Conservation (phyloP, 1,140 invertebrate genomes). For the Drosophila nannoptera region DNA sequence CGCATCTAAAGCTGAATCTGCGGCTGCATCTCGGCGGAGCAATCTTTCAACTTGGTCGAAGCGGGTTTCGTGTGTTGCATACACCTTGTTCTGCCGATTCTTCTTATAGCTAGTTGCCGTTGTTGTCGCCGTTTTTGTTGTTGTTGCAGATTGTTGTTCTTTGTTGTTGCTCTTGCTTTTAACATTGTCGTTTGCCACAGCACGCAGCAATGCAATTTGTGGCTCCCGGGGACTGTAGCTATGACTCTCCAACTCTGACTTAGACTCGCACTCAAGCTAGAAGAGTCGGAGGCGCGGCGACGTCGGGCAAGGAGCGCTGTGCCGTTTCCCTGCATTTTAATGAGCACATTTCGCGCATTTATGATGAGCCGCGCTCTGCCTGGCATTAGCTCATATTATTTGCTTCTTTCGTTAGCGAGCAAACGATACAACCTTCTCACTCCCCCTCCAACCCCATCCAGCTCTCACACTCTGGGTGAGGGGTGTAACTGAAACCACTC, state of each 20-base stretch:
- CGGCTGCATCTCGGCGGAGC: conserved; percentile 48
- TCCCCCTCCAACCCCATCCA: neutral
- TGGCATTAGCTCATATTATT: conserved; percentile 73
- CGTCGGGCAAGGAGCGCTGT: neutral
- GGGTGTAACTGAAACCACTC: conserved; percentile 50
- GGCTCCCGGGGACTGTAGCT: conserved; percentile 45
- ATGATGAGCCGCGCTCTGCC: conserved; percentile 52
- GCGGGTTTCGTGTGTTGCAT: conserved; percentile 59
- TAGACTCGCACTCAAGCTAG: neutral
- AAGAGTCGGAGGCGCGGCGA: neutral
- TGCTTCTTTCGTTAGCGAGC: conserved; percentile 72
- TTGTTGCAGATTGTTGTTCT: conserved; percentile 4
- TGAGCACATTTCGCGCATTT: conserved; percentile 77
- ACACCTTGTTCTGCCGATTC: conserved; percentile 35
- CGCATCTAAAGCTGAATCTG: conserved; percentile 32
- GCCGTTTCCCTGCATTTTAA: conserved; percentile 69
- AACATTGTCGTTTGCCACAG: conserved; percentile 54
- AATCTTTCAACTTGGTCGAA: conserved; percentile 68
- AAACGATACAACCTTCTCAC: conserved; percentile 34
- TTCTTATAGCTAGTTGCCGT: conserved; percentile 28
- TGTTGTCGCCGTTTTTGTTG: conserved; percentile 20
- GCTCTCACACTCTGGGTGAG: neutral
- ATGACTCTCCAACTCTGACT: conserved; percentile 17
- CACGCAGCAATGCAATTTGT: conserved; percentile 73
- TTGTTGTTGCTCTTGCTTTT: conserved; percentile 28